phyloP scores from a whole-genome alignment of 2,888 invertebrate species.

The Hydraecia micacea region DNA sequence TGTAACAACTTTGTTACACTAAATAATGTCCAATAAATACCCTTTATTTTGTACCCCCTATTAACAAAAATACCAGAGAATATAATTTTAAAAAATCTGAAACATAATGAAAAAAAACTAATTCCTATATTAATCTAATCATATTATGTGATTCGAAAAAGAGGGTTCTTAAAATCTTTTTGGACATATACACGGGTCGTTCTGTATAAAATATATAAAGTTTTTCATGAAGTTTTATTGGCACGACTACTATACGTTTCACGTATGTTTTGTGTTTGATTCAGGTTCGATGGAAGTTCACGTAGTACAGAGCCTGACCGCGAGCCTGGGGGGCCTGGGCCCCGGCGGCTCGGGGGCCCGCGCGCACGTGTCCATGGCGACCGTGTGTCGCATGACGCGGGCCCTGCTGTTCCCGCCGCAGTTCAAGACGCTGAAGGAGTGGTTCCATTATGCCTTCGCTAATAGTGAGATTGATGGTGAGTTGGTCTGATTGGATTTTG shows the following conservation, averaged over 20 bases:
- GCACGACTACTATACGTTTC: background rate
- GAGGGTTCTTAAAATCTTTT: background rate
- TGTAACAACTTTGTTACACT: too few species aligned
- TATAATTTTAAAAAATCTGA: background rate
- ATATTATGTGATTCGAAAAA: background rate
- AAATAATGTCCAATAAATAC: too few species aligned
- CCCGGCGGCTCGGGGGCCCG: slow-evolving; percentile 66
- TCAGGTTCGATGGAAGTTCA: slow-evolving; percentile 92
- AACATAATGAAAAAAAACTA: too few species aligned
- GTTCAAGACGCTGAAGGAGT: slow-evolving; percentile 97
- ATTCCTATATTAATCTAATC: background rate
- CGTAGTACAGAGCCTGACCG: slow-evolving; percentile 97
- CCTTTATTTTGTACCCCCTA: too few species aligned
- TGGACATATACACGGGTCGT: background rate
- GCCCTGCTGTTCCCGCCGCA: slow-evolving; percentile 98
- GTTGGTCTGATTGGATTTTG: background rate
- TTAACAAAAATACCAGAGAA: background rate
- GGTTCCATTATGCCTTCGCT: slow-evolving; percentile 99
- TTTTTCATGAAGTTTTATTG: background rate
- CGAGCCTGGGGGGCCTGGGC: slow-evolving; percentile 92
- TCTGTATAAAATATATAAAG: background rate
- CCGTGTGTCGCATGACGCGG: slow-evolving; percentile 97
- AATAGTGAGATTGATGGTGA: slow-evolving; percentile 98
- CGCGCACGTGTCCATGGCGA: slow-evolving; percentile 97
- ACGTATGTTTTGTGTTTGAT: too few species aligned